These are phyloP conservation scores for Tubulanus polymorphus DNA, from an alignment of 2,888 invertebrate species.

Conservation along the genomic window DNA sequence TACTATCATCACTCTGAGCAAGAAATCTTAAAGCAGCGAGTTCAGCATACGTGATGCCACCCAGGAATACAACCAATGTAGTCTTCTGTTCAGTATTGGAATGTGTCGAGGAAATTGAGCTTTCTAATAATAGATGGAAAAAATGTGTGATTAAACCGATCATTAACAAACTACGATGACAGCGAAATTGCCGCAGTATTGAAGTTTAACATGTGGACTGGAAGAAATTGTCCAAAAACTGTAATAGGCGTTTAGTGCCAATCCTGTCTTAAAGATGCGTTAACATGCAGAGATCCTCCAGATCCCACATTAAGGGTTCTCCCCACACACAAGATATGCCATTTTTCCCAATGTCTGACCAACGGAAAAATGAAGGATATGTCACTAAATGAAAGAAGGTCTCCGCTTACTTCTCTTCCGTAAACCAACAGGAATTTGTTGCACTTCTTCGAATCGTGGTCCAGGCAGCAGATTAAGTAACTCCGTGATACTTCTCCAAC, in stretches of 20 bases:
- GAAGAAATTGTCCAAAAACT: too few species aligned
- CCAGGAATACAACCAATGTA: conserved; percentile 89
- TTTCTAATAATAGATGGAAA: conserved; percentile 32
- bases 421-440: conserved; percentile 54
- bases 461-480: conserved; percentile 76
- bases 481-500: conserved; percentile 71
- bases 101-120: conserved; percentile 51
- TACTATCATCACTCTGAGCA: conserved; percentile 59
- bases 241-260: too few species aligned
- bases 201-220: too few species aligned
- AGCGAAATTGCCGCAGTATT: too few species aligned
- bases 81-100: conserved; percentile 59
- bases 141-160: too few species aligned
- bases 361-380: too few species aligned
- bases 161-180: too few species aligned
- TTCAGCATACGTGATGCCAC: conserved; percentile 95
- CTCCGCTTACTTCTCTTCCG: conserved; percentile 48
- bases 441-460: conserved; percentile 58
- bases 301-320: too few species aligned
- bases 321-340: too few species aligned
- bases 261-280: too few species aligned
- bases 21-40: conserved; percentile 62
- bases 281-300: too few species aligned
- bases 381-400: neutral
- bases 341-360: too few species aligned